Base-by-base conservation (phyloP, 2,888 invertebrate species). In the Mythimna impura region DNA sequence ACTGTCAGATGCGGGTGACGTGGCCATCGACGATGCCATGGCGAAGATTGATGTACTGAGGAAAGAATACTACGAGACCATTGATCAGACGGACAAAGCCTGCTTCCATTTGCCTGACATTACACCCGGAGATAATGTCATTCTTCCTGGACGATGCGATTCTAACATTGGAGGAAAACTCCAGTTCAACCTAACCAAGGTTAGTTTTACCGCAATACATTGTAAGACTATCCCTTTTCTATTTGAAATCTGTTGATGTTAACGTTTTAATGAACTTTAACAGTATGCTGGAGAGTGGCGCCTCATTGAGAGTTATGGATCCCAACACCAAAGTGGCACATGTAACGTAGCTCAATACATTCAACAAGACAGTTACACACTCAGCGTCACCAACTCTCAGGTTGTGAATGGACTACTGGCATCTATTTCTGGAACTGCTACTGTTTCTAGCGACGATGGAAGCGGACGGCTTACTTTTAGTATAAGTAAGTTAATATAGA, bases 381-480 rank as follows among this genome's bases (percentile, higher is more conserved):
- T 94, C 0, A 71, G 82, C 4, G 91, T 93, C 0, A 87, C 80
- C 54, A 93, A 94, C 78, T 91, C 92, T 0, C 91, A 93, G 75
- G 94, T 94, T 17, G 71, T 91, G 50, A 81, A 91, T 47, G 84
- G 89, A 68, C 75, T 73, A 0, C 86, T 94, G 0, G 83, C 79
- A 50, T 86, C 86, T 12, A 90, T 91, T 25, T 84, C 82, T 54
- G 94, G 94, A 25, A 83, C 87, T 1, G 94, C 93, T 25, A 89
- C 89, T 9, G 25, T 91, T 0, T 88, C 96, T 20, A 96, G 97
- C 0, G 97, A 96, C 83, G 97, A 97, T 86, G 94, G 94, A 1
- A 95, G 94, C 66, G 97, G 96, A 70, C 94, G 97, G 20, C 95
- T 97, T 0, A 94, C 97, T 2, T 97, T 97, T 91, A 96, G 96